Evolutionary conservation across 2,797 vertebrate genomes (phyloP).

Genomic region (Oophaga sylvatica): DNA sequence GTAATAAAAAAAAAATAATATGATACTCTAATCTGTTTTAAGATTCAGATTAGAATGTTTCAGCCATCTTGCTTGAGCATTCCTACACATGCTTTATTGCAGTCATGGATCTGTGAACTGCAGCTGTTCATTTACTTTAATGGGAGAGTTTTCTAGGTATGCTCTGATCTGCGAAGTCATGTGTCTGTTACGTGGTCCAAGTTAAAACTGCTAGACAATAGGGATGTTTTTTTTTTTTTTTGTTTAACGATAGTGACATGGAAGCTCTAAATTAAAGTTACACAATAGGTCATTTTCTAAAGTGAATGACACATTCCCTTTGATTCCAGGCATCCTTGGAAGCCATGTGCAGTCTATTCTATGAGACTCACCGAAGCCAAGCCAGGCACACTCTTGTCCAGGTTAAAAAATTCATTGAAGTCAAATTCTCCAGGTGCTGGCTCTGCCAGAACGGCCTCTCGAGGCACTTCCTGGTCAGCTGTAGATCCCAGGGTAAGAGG

Average conservation of each 20-base stretch:
- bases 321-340: slow-evolving; percentile 3
- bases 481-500: slow-evolving; percentile 74
- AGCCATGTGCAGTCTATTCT: slow-evolving; percentile 28
- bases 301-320: background rate
- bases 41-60: background rate
- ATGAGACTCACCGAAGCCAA: slow-evolving; percentile 91
- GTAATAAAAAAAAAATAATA: no score
- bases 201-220: background rate
- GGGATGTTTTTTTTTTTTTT: no score
- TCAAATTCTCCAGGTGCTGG: slow-evolving; percentile 91
- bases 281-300: no score
- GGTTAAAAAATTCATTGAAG: slow-evolving; percentile 98
- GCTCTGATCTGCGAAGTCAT: no score
- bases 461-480: slow-evolving; percentile 93
- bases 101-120: background rate
- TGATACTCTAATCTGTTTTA: no score
- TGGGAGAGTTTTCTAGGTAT: no score
- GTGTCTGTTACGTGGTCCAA: background rate
- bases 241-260: no score
- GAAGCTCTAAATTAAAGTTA: no score
- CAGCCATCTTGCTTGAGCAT: background rate
- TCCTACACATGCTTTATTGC: background rate
- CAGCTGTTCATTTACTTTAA: no score
- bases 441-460: slow-evolving; percentile 84
- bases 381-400: slow-evolving; percentile 95